Percentiles rank a stretch among this genome's conserved stretches.
phyloP scores from a whole-genome alignment of 2,888 invertebrate species.

The Eupeodes luniger region DNA sequence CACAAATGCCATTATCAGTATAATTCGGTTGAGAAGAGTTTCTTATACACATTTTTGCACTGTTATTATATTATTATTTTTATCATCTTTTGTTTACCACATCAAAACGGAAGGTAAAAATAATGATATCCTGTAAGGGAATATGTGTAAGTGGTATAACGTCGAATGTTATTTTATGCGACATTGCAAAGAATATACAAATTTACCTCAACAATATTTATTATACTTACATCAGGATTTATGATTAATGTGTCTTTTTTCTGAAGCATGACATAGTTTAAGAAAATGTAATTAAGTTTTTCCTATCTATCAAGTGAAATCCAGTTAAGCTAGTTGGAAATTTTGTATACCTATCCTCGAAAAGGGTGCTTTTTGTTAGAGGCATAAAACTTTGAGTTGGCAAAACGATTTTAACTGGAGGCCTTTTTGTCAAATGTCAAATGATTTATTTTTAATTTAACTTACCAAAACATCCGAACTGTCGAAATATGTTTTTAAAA shows the following conservation, averaged over 20 bases:
- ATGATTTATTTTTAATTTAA: too few species aligned
- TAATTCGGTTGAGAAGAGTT: conserved; percentile 9
- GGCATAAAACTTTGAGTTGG: too few species aligned
- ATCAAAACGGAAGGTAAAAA: conserved; percentile 2
- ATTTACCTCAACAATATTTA: background rate
- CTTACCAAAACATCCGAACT: too few species aligned
- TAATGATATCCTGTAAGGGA: conserved; percentile 11
- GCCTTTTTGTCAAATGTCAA: too few species aligned
- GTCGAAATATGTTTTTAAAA: too few species aligned
- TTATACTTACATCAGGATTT: background rate
- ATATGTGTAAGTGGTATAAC: background rate
- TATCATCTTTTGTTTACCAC: conserved; percentile 1
- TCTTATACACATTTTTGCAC: background rate
- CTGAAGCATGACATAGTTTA: too few species aligned
- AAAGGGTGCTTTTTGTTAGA: too few species aligned
- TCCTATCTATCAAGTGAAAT: too few species aligned
- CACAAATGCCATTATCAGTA: conserved; percentile 11
- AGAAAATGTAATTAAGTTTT: too few species aligned
- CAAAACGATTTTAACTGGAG: too few species aligned
- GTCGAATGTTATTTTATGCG: background rate
- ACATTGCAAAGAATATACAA: background rate
- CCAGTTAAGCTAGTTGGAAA: too few species aligned
- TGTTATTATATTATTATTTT: conserved; percentile 1
- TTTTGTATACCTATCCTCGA: too few species aligned
- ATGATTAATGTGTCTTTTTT: background rate